Evolutionary conservation across 2,797 vertebrate genomes (phyloP), one percentile per base, ranked within the genome.

Genomic region (Momotus momota): DNA sequence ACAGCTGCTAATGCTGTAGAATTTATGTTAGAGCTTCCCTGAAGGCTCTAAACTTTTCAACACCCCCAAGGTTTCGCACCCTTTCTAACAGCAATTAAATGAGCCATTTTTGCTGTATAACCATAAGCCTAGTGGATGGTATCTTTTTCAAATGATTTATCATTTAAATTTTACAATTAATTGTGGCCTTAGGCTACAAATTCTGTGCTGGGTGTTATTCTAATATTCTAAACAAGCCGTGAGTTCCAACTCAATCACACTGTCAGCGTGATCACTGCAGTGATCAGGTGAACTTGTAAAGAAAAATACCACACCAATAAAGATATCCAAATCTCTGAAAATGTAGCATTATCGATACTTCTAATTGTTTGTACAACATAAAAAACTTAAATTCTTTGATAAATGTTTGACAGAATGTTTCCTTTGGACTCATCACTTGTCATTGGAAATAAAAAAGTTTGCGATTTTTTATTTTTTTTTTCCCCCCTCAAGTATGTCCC

Each of bases 21-120:
- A 87, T 65, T 79, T 55, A 61, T 43, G 55, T 78, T 43, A 52
- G 51, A 93, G 52, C n/a, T 86, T 77, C 51, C 90, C 72, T 86
- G 72, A 89, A 69, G 69, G 60, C 77, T 78, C n/a, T 65, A 45
- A 91, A 90, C 52, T 45, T 90, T 71, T 78, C 83, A 81, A 26
- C 2, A 31, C 33, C 41, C n/a, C 6, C 27, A 49, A 83, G 77
- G 55, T 75, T 85, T 67, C 54, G 91, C 54, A 73, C 73, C 49
- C 86, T 92, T 86, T 93, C 65, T 73, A 96, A 86, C 27, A 79
- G 87, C 71, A 95, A 90, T 82, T 92, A 95, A 95, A 91, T 61
- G 41, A 93, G 51, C 12, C 10, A 3, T 66, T 89, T 96, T 67
- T 88, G 21, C 40, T 64, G 23, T 60, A 46, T 33, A 88, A 66